phyloP scores from a whole-genome alignment of 2,113 vertebrate genomes.

The Stomatorhinus ivindoensis region DNA sequence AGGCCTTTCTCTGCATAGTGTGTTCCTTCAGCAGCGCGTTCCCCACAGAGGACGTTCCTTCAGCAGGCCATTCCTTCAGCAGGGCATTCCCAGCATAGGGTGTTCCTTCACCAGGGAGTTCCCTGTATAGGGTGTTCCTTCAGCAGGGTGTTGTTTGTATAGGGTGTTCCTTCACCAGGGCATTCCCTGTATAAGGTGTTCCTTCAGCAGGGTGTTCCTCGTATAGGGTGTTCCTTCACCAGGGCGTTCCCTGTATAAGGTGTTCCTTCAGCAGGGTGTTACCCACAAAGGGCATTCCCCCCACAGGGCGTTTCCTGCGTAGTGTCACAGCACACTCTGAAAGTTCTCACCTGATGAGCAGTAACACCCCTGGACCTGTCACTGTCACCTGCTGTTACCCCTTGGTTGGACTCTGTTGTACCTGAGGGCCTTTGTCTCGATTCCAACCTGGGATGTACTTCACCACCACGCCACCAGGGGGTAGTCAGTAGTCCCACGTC shows the following conservation, averaged over 20 bases:
- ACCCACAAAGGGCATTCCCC: background rate
- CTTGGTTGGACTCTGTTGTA: constrained; percentile 36
- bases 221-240: too few relatives aligned
- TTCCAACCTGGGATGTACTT: background rate
- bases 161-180: too few relatives aligned
- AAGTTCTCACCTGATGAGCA: background rate
- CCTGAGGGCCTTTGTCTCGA: constrained; percentile 27
- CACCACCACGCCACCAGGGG: background rate
- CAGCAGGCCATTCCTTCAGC: too few relatives aligned
- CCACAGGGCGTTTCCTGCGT: background rate
- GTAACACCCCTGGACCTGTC: constrained; percentile 35
- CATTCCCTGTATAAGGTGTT: too few relatives aligned
- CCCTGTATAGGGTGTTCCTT: too few relatives aligned
- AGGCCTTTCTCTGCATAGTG: too few relatives aligned
- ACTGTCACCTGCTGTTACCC: constrained; percentile 48
- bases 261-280: background rate
- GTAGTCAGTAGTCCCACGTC: background rate
- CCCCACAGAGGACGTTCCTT: too few relatives aligned
- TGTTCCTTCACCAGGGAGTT: background rate
- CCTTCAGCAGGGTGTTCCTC: background rate
- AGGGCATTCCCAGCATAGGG: too few relatives aligned
- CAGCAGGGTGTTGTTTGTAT: too few relatives aligned
- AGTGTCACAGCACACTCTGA: background rate
- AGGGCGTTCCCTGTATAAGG: background rate
- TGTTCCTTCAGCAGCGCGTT: background rate